A percentile compares a stretch with the other conserved stretches of the same genome.
phyloP scores from a whole-genome alignment of 2,797 vertebrate species.

The Eutrigla gurnardus region DNA sequence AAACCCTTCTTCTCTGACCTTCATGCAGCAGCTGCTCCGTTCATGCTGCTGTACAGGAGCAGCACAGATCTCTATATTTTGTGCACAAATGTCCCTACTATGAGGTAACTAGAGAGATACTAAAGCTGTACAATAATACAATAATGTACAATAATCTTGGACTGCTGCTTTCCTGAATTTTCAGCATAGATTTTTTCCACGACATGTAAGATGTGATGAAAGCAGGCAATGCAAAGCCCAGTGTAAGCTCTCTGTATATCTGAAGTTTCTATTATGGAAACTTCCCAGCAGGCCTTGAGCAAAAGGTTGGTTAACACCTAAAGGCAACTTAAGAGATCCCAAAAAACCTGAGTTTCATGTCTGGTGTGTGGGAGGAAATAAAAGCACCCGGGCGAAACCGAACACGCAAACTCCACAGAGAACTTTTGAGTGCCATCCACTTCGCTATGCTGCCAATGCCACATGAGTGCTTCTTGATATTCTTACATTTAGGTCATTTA shows the following conservation, averaged over 20 bases:
- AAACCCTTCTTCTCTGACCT: conserved; percentile 32
- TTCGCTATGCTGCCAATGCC: neutral
- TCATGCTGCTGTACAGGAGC: conserved; percentile 2
- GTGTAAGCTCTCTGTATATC: neutral
- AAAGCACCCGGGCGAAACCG: neutral
- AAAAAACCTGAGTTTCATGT: neutral
- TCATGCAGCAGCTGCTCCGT: conserved; percentile 21
- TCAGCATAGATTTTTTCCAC: conserved; percentile 12
- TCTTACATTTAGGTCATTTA: too few relatives aligned
- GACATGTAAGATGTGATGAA: conserved; percentile 13
- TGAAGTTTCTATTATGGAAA: neutral
- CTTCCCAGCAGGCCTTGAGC: neutral
- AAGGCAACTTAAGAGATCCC: conserved; percentile 1
- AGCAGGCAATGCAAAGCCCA: neutral
- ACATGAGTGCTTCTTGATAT: neutral
- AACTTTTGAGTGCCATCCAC: neutral
- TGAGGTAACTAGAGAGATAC: conserved; percentile 20
- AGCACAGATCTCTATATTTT: conserved; percentile 28
- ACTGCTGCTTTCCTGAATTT: conserved; percentile 17
- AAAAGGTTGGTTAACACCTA: conserved; percentile 4
- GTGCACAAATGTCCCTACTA: neutral
- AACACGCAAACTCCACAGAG: neutral
- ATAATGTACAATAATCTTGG: conserved; percentile 17
- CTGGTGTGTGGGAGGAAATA: neutral
- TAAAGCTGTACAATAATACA: conserved; percentile 17